Evolutionary conservation across 1,140 invertebrate species (phyloP).

Genomic region (Steinernema khuongi): DNA sequence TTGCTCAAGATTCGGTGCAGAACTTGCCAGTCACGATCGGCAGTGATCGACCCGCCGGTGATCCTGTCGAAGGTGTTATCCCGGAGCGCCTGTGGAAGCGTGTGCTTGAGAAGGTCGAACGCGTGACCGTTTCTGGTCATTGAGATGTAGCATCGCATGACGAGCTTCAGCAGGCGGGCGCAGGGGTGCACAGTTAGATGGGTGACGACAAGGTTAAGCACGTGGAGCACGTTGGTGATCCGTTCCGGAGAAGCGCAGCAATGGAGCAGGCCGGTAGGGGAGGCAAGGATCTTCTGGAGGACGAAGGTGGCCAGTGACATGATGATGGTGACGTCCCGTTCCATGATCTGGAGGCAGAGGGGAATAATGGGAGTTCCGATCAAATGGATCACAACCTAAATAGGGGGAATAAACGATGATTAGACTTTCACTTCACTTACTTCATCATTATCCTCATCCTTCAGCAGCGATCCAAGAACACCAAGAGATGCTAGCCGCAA

Average conservation of each 20-base stretch:
- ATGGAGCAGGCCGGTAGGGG: neutral
- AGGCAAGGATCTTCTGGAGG: neutral
- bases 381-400: neutral
- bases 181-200: neutral
- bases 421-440: neutral
- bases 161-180: neutral
- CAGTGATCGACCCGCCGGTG: no score
- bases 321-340: neutral
- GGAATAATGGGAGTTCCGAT: neutral
- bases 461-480: neutral
- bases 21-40: no score
- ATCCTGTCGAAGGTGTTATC: neutral
- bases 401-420: neutral
- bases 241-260: neutral
- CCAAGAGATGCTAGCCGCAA: neutral
- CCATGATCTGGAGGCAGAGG: neutral
- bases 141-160: neutral
- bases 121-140: neutral
- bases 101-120: neutral
- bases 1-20: no score
- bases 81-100: neutral
- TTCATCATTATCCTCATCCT: neutral
- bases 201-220: neutral
- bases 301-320: neutral
- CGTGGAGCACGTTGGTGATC: neutral